Evolutionary conservation across 2,888 invertebrate species (phyloP), one percentile per base, ranked within the genome.

Genomic region (Oscheius sp.): DNA sequence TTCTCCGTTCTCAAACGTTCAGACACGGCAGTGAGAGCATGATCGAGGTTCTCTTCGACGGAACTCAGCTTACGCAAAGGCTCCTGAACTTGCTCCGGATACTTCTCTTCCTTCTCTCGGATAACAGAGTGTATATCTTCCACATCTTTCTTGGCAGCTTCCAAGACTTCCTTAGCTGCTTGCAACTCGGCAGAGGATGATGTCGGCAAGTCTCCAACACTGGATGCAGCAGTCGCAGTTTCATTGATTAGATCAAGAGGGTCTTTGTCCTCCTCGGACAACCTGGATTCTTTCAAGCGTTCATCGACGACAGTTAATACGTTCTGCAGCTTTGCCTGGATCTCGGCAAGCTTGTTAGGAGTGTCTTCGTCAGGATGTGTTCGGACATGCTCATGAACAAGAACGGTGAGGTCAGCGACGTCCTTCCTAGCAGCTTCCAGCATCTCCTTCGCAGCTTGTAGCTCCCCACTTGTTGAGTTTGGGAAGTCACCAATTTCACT

Each of bases 291-390:
- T 21, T 33, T 55, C 35, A 68, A 2, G 1, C 68, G 29, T 3
- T 68, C 53, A 33, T 68, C 68, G 21, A 68, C 53, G 1, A 68
- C 68, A 37, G 68, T 13, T 37, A 68, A 60, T 47, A 79, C 59
- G 42, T 47, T 70, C n/a, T 70, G 37, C 29, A 80, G 65, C 55
- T 79, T 76, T 35, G 77, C 76, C 74, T 78, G 77, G 13, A 77
- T 76, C 50, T 78, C 77, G n/a, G 35, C 5, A 11, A 68, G 68
- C 33, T 55, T 51, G 55, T 71, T 68, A 58, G 78, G 75, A 35
- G 76, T 68, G 53, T 81, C 68, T 35, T 77, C 76, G 42, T 75
- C 75, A 55, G 79, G 76, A 42, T 78, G 66, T 55, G 63, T 73
- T 62, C 76, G 75, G 35, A 58, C 11, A 57, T 71, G 62, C 65